A percentile compares a stretch with the other conserved stretches of the same genome.
Evolutionary conservation across 1,140 invertebrate species (phyloP).

Genomic region (Drosophila azteca): DNA sequence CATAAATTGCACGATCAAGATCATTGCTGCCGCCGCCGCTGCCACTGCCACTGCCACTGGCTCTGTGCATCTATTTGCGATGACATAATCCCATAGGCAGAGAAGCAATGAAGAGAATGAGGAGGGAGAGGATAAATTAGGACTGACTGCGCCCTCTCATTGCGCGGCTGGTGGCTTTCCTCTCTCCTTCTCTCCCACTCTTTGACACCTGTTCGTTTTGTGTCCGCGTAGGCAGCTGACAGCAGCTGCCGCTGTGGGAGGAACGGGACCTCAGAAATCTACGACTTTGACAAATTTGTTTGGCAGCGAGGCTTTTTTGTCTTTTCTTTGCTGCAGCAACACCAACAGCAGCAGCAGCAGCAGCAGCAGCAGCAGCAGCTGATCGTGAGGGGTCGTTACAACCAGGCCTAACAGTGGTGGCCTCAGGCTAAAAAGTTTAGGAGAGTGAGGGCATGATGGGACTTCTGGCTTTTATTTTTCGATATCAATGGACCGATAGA

Average conservation of each 20-base stretch:
- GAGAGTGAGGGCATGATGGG: no score
- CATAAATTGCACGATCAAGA: constrained; percentile 79
- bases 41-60: constrained; percentile 1
- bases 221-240: constrained; percentile 42
- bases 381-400: constrained; percentile 2
- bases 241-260: constrained; percentile 29
- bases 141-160: background rate
- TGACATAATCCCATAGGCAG: constrained; percentile 56
- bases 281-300: constrained; percentile 58
- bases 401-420: background rate
- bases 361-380: constrained; percentile 3
- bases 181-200: constrained; percentile 13
- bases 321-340: background rate
- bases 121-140: no score
- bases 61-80: constrained; percentile 45
- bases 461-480: no score
- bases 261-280: constrained; percentile 6
- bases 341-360: no score
- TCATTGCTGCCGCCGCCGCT: constrained; percentile 59
- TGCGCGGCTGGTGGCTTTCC: background rate
- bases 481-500: no score
- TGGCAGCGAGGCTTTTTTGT: constrained; percentile 39
- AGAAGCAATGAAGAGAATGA: background rate
- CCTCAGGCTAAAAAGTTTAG: background rate
- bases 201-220: constrained; percentile 60